Evolutionary conservation across 2,113 vertebrate species (phyloP).

Genomic region (Marmota monax): DNA sequence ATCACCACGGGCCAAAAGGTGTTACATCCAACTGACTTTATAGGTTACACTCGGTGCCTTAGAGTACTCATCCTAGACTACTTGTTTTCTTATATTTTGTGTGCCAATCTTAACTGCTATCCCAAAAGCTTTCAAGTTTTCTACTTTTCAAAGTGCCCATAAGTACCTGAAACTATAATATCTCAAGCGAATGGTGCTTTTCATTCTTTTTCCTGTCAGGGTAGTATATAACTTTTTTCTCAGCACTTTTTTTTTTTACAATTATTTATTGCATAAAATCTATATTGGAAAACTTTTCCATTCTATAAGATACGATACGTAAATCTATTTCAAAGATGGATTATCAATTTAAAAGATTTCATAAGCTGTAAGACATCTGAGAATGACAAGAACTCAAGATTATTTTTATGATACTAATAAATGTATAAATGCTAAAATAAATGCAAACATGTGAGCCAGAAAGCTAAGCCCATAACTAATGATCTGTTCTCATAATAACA

Average conservation of each 20-base stretch:
- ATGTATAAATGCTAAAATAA: slow-evolving; percentile 5
- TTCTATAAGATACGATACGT: not conserved
- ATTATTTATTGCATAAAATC: not conserved
- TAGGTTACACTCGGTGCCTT: not conserved
- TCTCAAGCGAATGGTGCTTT: not conserved
- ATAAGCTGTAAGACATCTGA: not conserved
- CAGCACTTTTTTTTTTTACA: not conserved
- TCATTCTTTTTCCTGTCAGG: not conserved
- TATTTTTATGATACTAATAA: slow-evolving; percentile 25
- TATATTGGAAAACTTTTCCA: not conserved
- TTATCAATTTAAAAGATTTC: not conserved
- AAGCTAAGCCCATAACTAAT: not conserved
- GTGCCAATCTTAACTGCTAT: not conserved
- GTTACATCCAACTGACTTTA: not conserved
- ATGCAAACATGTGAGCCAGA: not conserved
- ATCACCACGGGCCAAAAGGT: not conserved
- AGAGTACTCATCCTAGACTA: not conserved
- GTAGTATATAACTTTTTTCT: not conserved
- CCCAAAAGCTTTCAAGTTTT: not conserved
- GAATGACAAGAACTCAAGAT: slow-evolving; percentile 22
- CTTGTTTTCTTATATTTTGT: not conserved
- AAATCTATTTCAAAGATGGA: not conserved
- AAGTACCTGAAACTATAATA: not conserved
- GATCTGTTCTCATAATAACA: not conserved
- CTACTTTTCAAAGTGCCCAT: not conserved